These are phyloP conservation scores for Myripristis murdjan DNA, from an alignment of 2,797 vertebrate genomes.

Conservation along the genomic window DNA sequence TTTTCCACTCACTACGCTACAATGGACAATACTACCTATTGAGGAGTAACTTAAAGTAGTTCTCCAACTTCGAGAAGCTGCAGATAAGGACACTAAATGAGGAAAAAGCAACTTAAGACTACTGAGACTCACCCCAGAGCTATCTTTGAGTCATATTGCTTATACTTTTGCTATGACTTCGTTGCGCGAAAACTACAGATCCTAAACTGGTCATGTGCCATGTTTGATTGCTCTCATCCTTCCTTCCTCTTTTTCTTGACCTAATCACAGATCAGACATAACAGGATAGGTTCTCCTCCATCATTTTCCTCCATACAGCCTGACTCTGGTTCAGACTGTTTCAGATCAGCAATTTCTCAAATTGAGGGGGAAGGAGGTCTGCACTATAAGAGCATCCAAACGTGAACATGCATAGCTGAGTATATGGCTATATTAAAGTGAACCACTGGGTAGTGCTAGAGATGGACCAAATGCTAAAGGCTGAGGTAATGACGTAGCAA, in stretches of 20 bases:
- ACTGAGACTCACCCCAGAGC: constrained; percentile 22
- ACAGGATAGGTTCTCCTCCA: background rate
- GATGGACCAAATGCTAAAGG: constrained; percentile 19
- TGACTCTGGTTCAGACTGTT: constrained; percentile 3
- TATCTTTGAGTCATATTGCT: constrained; percentile 3
- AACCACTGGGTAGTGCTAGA: constrained; percentile 52
- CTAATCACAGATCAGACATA: background rate
- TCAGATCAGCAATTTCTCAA: background rate
- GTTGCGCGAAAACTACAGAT: constrained; percentile 5
- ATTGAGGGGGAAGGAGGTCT: constrained; percentile 15
- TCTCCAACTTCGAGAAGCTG: background rate
- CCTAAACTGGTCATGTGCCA: constrained; percentile 13
- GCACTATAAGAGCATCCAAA: constrained; percentile 46
- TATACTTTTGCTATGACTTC: background rate
- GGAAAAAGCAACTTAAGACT: constrained; percentile 9
- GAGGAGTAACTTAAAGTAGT: background rate
- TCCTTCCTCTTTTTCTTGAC: constrained; percentile 12
- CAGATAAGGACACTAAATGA: constrained; percentile 15
- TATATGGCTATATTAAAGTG: constrained; percentile 34
- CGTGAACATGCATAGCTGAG: constrained; percentile 58
- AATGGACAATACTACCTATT: background rate
- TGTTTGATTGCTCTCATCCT: constrained; percentile 32
- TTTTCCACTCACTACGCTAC: background rate
- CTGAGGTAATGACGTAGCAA: constrained; percentile 11
- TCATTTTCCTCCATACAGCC: background rate